These are phyloP conservation scores for Poeciliopsis occidentalis DNA, from an alignment of 2,113 vertebrate genomes.

Conservation along the genomic window DNA sequence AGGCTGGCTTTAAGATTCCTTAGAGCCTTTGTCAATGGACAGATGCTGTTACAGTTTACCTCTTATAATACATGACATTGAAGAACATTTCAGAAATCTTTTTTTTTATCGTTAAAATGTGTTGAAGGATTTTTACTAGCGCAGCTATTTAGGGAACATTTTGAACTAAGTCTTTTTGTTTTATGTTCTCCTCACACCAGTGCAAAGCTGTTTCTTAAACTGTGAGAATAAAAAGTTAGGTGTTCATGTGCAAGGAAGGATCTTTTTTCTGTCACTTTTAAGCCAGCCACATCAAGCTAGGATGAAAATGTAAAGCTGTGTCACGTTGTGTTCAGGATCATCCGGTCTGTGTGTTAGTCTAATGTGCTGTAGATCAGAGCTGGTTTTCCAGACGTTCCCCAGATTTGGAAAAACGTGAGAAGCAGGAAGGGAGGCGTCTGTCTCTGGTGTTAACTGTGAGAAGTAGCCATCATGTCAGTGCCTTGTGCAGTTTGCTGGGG, in stretches of 20 bases:
- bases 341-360: background rate
- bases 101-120: background rate
- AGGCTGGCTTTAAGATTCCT: background rate
- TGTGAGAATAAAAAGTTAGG: too few species aligned
- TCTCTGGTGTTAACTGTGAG: too few species aligned
- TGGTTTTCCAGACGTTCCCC: too few species aligned
- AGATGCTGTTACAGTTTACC: conserved; percentile 3
- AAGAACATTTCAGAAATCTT: background rate
- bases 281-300: background rate
- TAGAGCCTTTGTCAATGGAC: conserved; percentile 7
- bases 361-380: background rate
- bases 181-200: background rate
- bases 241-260: too few species aligned
- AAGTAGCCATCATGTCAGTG: too few species aligned
- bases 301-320: background rate
- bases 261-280: too few species aligned
- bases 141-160: background rate
- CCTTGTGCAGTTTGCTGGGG: too few species aligned
- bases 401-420: too few species aligned
- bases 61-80: conserved; percentile 2
- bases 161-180: background rate
- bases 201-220: background rate
- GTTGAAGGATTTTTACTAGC: background rate
- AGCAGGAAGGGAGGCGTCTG: too few species aligned
- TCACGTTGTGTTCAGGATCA: background rate